Percentiles rank a stretch among this genome's conserved stretches.
Conservation (phyloP, 2,797 vertebrate species). For the Phalloptychus januarius region DNA sequence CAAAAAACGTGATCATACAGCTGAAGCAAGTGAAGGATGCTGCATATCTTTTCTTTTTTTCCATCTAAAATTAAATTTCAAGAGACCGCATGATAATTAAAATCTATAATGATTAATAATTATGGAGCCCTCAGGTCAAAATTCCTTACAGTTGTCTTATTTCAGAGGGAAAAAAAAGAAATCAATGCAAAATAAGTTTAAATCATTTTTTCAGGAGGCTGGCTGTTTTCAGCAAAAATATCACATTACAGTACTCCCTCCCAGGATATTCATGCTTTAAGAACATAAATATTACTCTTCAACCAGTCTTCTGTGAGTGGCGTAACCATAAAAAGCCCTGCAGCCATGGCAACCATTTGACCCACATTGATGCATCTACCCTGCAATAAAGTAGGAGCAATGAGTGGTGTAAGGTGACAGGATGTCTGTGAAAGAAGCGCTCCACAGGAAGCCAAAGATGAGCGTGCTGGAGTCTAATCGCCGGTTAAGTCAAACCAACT, state of each 20-base stretch:
- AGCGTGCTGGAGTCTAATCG: conserved; percentile 29
- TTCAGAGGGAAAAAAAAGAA: neutral
- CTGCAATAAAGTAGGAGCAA: conserved; percentile 28
- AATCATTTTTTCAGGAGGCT: conserved; percentile 7
- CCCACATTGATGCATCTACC: conserved; percentile 28
- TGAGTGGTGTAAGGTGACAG: conserved; percentile 32
- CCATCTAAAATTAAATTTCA: conserved; percentile 8
- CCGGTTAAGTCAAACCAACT: conserved; percentile 34
- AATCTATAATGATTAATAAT: neutral
- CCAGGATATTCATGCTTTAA: conserved; percentile 25
- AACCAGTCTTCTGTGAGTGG: conserved; percentile 15
- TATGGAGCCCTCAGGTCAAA: neutral
- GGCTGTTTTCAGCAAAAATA: conserved; percentile 3
- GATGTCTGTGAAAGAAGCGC: conserved; percentile 31
- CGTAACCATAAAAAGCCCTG: conserved; percentile 29
- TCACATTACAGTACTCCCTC: neutral
- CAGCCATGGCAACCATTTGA: conserved; percentile 58
- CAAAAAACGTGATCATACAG: conserved; percentile 11
- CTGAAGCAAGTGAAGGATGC: conserved; percentile 17
- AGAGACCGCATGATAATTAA: neutral
- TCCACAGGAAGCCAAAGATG: conserved; percentile 50
- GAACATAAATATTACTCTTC: conserved; percentile 29
- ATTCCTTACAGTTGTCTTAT: conserved; percentile 4
- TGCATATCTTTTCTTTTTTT: conserved; percentile 1
- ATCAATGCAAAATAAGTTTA: conserved; percentile 29